phyloP scores from a whole-genome alignment of 1,140 invertebrate genomes.

The Pseudomyrmex pallidus region DNA sequence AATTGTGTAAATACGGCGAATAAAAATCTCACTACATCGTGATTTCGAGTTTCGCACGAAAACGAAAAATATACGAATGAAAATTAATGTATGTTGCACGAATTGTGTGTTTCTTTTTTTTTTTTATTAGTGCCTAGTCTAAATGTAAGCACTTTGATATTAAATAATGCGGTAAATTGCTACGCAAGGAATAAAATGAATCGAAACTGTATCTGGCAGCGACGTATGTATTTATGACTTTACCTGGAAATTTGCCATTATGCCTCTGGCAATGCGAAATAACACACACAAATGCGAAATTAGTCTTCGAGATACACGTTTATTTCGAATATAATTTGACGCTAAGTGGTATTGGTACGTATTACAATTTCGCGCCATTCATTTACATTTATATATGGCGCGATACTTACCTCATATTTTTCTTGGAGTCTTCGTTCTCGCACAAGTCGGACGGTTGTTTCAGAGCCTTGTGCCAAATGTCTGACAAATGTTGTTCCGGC shows the following conservation, averaged over 20 bases:
- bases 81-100: too few species aligned
- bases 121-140: too few species aligned
- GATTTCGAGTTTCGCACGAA: too few species aligned
- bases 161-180: not conserved
- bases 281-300: conserved; percentile 58
- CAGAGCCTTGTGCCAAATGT: conserved; percentile 84
- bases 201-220: conserved; percentile 3
- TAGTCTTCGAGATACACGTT: conserved; percentile 25
- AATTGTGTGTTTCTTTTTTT: too few species aligned
- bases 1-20: too few species aligned
- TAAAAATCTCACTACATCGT: too few species aligned
- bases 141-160: not conserved
- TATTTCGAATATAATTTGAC: not conserved
- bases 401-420: conserved; percentile 77
- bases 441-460: conserved; percentile 76
- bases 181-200: not conserved
- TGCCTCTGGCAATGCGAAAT: conserved; percentile 78
- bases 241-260: conserved; percentile 85
- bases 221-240: conserved; percentile 60
- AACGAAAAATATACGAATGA: too few species aligned
- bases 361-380: not conserved
- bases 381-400: not conserved
- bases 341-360: not conserved
- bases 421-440: conserved; percentile 70
- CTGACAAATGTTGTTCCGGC: conserved; percentile 82